phyloP scores from a whole-genome alignment of 2,797 vertebrate genomes.

The Clarias fuscus region DNA sequence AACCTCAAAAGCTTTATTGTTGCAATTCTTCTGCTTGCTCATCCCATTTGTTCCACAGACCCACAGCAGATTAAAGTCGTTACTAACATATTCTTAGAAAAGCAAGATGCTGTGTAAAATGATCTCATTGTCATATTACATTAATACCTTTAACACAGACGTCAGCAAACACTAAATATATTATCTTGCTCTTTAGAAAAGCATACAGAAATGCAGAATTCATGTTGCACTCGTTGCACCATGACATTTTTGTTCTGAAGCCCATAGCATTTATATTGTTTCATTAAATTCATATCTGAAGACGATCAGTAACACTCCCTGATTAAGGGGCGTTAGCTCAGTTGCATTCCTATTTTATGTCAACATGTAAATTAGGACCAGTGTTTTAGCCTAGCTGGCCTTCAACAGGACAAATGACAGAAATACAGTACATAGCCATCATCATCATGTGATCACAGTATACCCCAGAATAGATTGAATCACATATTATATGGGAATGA shows the following conservation, averaged over 20 bases:
- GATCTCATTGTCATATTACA: slow-evolving; percentile 23
- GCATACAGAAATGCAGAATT: not conserved
- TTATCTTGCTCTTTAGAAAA: not conserved
- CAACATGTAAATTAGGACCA: not conserved
- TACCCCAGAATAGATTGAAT: not conserved
- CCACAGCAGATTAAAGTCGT: slow-evolving; percentile 7
- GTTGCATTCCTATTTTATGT: not conserved
- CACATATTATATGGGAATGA: not conserved
- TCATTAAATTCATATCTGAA: not conserved
- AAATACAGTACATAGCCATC: not conserved
- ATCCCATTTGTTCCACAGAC: slow-evolving; percentile 12
- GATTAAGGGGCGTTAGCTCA: not conserved
- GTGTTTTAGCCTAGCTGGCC: not conserved
- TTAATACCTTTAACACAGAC: slow-evolving; percentile 13
- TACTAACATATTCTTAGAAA: slow-evolving; percentile 24
- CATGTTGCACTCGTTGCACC: too few species aligned
- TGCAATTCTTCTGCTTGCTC: slow-evolving; percentile 26
- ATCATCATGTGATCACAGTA: not conserved
- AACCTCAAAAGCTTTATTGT: not conserved
- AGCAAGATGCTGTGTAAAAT: slow-evolving; percentile 13
- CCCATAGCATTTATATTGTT: not conserved
- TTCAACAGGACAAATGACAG: not conserved
- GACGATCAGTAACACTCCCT: not conserved
- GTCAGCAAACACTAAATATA: not conserved
- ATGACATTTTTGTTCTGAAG: not conserved